phyloP scores from a whole-genome alignment of 1,140 invertebrate genomes.

The Zaprionus africanus region DNA sequence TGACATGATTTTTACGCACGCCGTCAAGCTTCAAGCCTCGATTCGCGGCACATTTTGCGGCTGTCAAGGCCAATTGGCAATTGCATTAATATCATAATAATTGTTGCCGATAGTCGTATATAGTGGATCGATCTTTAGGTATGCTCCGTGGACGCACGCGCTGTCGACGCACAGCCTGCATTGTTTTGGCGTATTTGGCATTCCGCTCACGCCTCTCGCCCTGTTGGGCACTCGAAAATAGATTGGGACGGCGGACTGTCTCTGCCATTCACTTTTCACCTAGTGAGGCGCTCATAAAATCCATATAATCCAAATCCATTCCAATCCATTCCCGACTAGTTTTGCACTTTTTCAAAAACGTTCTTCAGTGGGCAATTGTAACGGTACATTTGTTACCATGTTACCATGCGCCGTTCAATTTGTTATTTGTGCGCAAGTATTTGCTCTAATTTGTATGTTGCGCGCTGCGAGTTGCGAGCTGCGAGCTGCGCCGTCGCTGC shows the following conservation, averaged over 20 bases:
- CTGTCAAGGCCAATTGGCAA: constrained; percentile 71
- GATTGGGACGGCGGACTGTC: constrained; percentile 32
- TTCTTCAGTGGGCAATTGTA: constrained; percentile 55
- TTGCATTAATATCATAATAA: constrained; percentile 76
- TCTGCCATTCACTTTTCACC: constrained; percentile 79
- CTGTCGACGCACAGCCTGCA: constrained; percentile 22
- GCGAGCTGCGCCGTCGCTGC: constrained; percentile 11
- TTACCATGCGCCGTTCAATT: constrained; percentile 76
- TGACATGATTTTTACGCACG: constrained; percentile 78
- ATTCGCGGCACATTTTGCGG: constrained; percentile 45
- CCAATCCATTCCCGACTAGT: constrained; percentile 48
- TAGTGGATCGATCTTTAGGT: constrained; percentile 8
- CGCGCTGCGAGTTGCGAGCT: background rate
- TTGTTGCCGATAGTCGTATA: constrained; percentile 56
- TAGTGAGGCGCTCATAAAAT: constrained; percentile 72
- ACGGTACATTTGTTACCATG: constrained; percentile 79
- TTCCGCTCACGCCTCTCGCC: constrained; percentile 61
- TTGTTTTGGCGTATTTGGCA: constrained; percentile 47
- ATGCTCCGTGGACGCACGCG: too few relatives aligned
- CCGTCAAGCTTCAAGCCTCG: constrained; percentile 37
- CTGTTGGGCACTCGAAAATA: constrained; percentile 57
- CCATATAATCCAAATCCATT: constrained; percentile 41
- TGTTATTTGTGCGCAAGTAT: constrained; percentile 70
- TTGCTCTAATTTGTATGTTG: constrained; percentile 79
- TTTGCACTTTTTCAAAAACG: constrained; percentile 37